Percentiles rank a stretch among this genome's conserved stretches.
Evolutionary conservation across 37 sponge, comb jelly and placozoan species (phyloP).

Genomic region (Eunapius fragilis): DNA sequence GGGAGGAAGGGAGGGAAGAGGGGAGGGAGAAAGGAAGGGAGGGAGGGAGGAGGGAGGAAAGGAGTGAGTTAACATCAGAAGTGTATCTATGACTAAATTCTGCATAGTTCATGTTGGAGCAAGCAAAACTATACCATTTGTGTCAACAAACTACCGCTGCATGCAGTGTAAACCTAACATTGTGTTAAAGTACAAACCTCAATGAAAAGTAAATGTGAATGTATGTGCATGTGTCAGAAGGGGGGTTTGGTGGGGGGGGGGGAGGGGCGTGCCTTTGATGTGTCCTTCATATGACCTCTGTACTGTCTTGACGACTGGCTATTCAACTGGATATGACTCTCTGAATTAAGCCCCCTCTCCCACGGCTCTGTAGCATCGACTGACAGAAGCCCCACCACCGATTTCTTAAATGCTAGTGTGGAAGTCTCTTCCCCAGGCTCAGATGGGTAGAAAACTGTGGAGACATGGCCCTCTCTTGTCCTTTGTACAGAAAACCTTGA

Average conservation of each 20-base stretch:
- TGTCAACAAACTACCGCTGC: too few relatives aligned
- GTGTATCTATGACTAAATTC: too few relatives aligned
- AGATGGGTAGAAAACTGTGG: slow-evolving; percentile 18
- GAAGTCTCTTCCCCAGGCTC: background rate
- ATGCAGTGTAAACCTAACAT: too few relatives aligned
- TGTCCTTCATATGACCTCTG: background rate
- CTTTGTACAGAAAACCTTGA: slow-evolving; percentile 20
- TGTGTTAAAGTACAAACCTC: too few relatives aligned
- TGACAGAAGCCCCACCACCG: slow-evolving; percentile 12
- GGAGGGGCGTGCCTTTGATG: background rate
- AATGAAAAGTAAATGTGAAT: too few relatives aligned
- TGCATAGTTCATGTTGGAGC: too few relatives aligned
- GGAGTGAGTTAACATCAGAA: background rate
- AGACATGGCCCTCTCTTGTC: background rate
- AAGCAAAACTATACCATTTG: too few relatives aligned
- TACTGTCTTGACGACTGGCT: background rate
- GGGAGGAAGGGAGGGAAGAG: background rate
- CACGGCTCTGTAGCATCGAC: background rate
- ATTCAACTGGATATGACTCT: background rate
- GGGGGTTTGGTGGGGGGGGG: too few relatives aligned
- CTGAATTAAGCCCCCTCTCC: background rate
- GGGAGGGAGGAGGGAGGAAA: background rate
- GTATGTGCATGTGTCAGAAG: too few relatives aligned
- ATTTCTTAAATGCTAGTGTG: slow-evolving; percentile 55
- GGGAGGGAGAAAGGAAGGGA: background rate